Evolutionary conservation across 2,888 invertebrate genomes (phyloP).

Genomic region (Tachina fera): DNA sequence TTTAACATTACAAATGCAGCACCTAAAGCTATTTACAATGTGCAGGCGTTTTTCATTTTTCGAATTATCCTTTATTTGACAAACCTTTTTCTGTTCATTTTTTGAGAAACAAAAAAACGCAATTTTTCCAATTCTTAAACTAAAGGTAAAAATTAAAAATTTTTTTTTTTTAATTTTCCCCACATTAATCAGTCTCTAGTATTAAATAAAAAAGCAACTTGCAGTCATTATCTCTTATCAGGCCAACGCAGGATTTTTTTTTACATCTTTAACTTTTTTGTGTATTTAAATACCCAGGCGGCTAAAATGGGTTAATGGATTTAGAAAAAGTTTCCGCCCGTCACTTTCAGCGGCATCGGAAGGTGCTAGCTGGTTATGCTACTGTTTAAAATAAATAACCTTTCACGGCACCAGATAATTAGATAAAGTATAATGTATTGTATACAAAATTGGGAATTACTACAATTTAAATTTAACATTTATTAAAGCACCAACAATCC

Average conservation of each 20-base stretch:
- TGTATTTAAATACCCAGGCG: slow-evolving; percentile 12
- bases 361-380: too few relatives aligned
- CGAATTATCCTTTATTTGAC: neutral
- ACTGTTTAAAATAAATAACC: too few relatives aligned
- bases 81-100: slow-evolving; percentile 1
- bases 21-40: neutral
- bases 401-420: too few relatives aligned
- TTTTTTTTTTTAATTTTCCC: neutral
- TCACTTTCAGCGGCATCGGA: too few relatives aligned
- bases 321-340: too few relatives aligned
- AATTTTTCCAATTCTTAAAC: neutral
- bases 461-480: too few relatives aligned
- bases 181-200: slow-evolving; percentile 33
- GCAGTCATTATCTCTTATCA: slow-evolving; percentile 36
- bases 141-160: slow-evolving; percentile 3
- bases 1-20: neutral
- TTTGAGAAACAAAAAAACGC: slow-evolving; percentile 3
- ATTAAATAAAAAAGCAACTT: slow-evolving; percentile 42
- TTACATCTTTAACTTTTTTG: slow-evolving; percentile 30
- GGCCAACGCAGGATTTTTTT: slow-evolving; percentile 26
- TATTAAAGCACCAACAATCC: too few relatives aligned
- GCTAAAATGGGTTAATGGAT: neutral
- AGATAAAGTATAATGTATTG: too few relatives aligned
- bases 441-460: too few relatives aligned
- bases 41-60: slow-evolving; percentile 5